Percentiles rank a stretch among this genome's conserved stretches.
These are phyloP conservation scores for Himalopsyche japonica DNA, from an alignment of 2,888 invertebrate genomes.

Conservation along the genomic window DNA sequence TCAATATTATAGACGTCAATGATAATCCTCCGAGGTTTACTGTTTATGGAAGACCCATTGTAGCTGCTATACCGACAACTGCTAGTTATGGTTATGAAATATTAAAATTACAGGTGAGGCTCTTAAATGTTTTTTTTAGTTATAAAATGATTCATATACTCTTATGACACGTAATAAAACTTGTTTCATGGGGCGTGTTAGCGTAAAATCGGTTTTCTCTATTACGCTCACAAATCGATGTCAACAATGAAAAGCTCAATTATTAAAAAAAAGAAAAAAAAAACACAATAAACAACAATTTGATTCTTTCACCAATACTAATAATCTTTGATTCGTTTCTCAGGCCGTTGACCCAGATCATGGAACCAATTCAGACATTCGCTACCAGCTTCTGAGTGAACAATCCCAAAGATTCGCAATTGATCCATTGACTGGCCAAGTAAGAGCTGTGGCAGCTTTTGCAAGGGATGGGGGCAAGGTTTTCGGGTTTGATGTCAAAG, in stretches of 20 bases:
- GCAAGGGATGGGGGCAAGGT: conserved; percentile 73
- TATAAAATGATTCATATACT: neutral
- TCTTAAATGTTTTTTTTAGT: neutral
- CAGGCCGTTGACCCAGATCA: conserved; percentile 76
- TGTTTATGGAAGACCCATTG: conserved; percentile 74
- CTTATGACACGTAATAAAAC: neutral
- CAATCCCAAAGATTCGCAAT: conserved; percentile 76
- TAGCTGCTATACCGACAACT: conserved; percentile 80
- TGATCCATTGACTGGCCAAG: conserved; percentile 75
- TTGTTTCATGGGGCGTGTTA: too few relatives aligned
- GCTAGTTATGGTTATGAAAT: conserved; percentile 83
- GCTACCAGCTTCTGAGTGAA: conserved; percentile 80
- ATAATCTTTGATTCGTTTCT: conserved; percentile 6
- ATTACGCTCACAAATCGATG: too few relatives aligned
- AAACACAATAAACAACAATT: too few relatives aligned
- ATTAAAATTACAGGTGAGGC: conserved; percentile 68
- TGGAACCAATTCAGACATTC: conserved; percentile 76
- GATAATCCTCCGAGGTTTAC: conserved; percentile 81
- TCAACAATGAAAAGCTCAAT: too few relatives aligned
- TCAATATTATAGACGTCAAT: conserved; percentile 78
- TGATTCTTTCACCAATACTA: too few relatives aligned
- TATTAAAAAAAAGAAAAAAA: too few relatives aligned
- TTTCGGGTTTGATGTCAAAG: conserved; percentile 86
- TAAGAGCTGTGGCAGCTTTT: conserved; percentile 72
- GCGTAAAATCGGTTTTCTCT: too few relatives aligned